Conservation (phyloP, 2,113 vertebrate species). For the Puntigrus tetrazona region DNA sequence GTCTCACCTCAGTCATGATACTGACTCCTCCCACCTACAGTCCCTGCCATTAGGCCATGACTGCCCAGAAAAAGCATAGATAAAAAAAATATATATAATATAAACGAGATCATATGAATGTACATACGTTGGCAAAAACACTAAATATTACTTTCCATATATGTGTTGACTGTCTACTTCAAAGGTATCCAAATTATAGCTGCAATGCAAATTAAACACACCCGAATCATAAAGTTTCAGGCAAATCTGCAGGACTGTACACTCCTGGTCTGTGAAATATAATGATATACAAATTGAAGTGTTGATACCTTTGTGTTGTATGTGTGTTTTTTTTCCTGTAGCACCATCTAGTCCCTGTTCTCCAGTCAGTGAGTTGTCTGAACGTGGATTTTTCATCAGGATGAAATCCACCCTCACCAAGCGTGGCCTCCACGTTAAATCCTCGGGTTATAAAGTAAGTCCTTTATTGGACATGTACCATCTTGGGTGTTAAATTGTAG, state of each 20-base stretch:
- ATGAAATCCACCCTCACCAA: conserved; percentile 93
- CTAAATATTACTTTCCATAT: too few relatives aligned
- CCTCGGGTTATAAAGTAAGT: conserved; percentile 87
- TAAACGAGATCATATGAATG: background rate
- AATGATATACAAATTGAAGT: too few relatives aligned
- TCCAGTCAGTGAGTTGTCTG: conserved; percentile 64
- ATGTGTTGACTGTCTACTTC: too few relatives aligned
- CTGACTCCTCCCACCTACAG: too few relatives aligned
- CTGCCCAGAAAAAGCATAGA: background rate
- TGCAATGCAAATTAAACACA: background rate
- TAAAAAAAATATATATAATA: background rate
- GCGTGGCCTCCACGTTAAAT: conserved; percentile 87
- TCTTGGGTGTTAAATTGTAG: background rate
- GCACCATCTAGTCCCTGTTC: conserved; percentile 71
- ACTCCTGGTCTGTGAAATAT: background rate
- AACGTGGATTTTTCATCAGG: conserved; percentile 86
- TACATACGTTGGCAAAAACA: background rate
- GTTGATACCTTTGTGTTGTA: conserved; percentile 18
- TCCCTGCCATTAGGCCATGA: too few relatives aligned
- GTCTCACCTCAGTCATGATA: too few relatives aligned
- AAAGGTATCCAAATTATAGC: background rate
- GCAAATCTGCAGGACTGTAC: background rate
- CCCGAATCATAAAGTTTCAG: too few relatives aligned
- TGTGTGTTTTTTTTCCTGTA: conserved; percentile 46
- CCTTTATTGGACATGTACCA: background rate